Evolutionary conservation across 2,888 invertebrate genomes (phyloP).

Genomic region (Tupiocoris notatus): DNA sequence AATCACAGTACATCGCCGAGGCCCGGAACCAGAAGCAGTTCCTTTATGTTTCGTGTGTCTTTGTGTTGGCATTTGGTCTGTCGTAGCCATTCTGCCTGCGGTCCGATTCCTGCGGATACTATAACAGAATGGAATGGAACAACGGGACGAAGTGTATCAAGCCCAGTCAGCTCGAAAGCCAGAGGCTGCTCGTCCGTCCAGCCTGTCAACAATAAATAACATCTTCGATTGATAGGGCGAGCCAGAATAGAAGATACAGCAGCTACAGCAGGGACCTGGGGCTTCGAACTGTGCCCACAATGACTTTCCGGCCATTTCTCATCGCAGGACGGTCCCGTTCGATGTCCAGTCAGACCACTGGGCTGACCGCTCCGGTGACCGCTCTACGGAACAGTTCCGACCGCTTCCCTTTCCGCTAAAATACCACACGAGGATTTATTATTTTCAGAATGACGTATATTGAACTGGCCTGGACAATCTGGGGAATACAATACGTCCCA

Average conservation of each 20-base stretch:
- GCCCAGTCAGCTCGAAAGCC: neutral
- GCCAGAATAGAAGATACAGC: neutral
- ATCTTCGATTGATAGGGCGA: constrained; percentile 35
- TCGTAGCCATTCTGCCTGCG: neutral
- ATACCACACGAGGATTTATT: constrained; percentile 20
- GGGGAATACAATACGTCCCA: neutral
- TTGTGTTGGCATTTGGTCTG: no score
- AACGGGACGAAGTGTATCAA: neutral
- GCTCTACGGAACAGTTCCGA: constrained; percentile 1
- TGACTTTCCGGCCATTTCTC: constrained; percentile 22
- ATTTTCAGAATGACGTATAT: constrained; percentile 30
- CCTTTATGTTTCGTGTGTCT: neutral
- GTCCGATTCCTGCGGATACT: neutral
- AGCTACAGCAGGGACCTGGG: no score
- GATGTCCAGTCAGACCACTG: neutral
- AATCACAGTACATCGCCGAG: no score
- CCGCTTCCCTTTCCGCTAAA: constrained; percentile 4
- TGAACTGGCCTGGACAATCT: constrained; percentile 21
- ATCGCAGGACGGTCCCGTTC: constrained; percentile 5
- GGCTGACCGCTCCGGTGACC: neutral
- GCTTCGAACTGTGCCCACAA: constrained; percentile 6
- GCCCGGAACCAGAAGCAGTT: neutral
- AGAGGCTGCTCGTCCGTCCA: neutral
- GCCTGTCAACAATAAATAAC: constrained; percentile 37
- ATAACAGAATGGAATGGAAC: neutral